Base-by-base conservation (phyloP, 2,888 invertebrate species). In the Euplexia lucipara region DNA sequence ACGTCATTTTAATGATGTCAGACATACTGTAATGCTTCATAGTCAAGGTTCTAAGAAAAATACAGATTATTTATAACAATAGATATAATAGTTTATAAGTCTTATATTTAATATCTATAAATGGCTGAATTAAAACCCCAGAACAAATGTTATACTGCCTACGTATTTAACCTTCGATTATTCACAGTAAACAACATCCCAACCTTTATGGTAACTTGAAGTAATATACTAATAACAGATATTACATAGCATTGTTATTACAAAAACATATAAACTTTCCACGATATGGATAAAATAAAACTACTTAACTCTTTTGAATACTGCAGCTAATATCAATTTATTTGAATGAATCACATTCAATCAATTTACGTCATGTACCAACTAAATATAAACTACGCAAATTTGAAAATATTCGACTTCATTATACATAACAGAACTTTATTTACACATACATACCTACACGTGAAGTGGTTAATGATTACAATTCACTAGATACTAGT, bases 181-280 rank as follows among this genome's bases (percentile, higher is more conserved):
- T 6, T 8, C n/a, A 63, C 32, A 63, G n/a, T 37, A 20, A 34
- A 32, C 22, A 16, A 32, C 26, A 45, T 51, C 18, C 18, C 10
- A 65, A 16, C 16, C 12, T 22, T 7, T 12, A 12, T 22, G 67
- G 42, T 45, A 49, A 69, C 68, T 49, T 3, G 18, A 8, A 47
- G 2, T 26, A 26, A 26, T 26, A 26, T 26, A 26, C 2, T 26
- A 26, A 26, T n/a, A 26, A 26, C 26, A 26, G 26, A 52, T 32
- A 30, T 18, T 14, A 22, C 12, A 42, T 18, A 44, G 4, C n/a
- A n/a, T n/a, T n/a, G n/a, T n/a, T n/a, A n/a, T n/a, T n/a, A n/a
- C n/a, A n/a, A n/a, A n/a, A n/a, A n/a, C n/a, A n/a, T n/a, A n/a
- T n/a, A n/a, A n/a, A n/a, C n/a, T n/a, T n/a, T n/a, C n/a, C n/a